Conservation (phyloP, 2,797 vertebrate genomes). For the Saxicola maurus region DNA sequence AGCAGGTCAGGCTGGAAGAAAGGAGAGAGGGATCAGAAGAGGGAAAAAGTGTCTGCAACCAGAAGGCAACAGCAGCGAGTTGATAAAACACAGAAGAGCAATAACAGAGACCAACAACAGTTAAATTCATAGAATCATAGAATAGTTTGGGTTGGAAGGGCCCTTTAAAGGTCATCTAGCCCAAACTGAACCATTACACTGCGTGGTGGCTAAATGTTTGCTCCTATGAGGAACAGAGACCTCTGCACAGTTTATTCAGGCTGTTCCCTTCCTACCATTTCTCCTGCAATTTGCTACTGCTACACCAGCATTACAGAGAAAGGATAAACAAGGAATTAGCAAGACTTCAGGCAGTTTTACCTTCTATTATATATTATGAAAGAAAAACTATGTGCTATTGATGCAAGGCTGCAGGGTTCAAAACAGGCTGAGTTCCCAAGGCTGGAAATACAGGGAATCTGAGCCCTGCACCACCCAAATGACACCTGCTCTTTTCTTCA, state of each 20-base stretch:
- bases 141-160: background rate
- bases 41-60: accelerated
- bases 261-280: background rate
- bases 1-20: slow-evolving; percentile 87
- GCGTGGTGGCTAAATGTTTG: background rate
- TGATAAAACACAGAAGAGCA: background rate
- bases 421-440: background rate
- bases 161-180: background rate
- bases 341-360: background rate
- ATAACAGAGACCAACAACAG: background rate
- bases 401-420: background rate
- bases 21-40: background rate
- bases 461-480: background rate
- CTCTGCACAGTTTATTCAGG: background rate
- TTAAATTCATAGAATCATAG: background rate
- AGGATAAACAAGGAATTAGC: background rate
- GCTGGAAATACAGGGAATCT: slow-evolving; percentile 1
- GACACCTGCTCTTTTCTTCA: background rate
- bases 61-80: background rate
- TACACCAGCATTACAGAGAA: background rate
- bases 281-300: background rate
- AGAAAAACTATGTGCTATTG: background rate
- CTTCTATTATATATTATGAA: background rate
- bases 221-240: background rate
- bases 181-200: background rate